Base-by-base conservation (phyloP, 2,888 invertebrate genomes). In the Andrena bucephala region DNA sequence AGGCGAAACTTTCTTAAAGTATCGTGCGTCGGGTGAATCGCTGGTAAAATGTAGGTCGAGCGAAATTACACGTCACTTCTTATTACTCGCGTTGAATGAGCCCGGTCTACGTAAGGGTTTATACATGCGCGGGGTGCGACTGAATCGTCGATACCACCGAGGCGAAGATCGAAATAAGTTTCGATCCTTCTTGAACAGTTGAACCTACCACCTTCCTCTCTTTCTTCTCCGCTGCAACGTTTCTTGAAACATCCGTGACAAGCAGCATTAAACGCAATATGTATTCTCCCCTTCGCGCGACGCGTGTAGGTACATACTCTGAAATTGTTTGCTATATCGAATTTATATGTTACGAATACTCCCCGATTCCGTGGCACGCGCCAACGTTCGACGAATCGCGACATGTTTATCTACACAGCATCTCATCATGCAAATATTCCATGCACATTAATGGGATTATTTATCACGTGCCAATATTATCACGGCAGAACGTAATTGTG, bases 11-110 rank as follows among this genome's bases (percentile, higher is more conserved):
- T 77, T 83, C 72, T 79, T 79, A 85, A 87, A 85, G 77, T 59
- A 70, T 77, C 78, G 78, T 73, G 82, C 82, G 84, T 85, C 85
- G 74, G 73, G 83, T 83, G 85, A 88, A 85, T 87, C 75, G 83
- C 77, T 83, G 81, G 74, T 84, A 85, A 86, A 86, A 90, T 89
- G 85, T 89, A 86, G 89, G 90, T 90, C 89, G 86, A 48, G 76
- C 83, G 79, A 83, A 88, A 89, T 90, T 89, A 89, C 89, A 85
- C 83, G 89, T 87, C 86, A 84, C 77, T 88, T 89, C 87, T 87
- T 88, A 86, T 89, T 88, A 85, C 83, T 79, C 77, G 48, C 73
- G 69, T 73, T 42, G 79, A 71, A 52, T n/a, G 75, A 78, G 62
- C 67, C 60, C 29, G 62, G 50, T 13, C 52, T n/a, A 70, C 81